These are phyloP conservation scores for Drosophila buzzatii DNA, from an alignment of 2,888 invertebrate species.

Conservation along the genomic window DNA sequence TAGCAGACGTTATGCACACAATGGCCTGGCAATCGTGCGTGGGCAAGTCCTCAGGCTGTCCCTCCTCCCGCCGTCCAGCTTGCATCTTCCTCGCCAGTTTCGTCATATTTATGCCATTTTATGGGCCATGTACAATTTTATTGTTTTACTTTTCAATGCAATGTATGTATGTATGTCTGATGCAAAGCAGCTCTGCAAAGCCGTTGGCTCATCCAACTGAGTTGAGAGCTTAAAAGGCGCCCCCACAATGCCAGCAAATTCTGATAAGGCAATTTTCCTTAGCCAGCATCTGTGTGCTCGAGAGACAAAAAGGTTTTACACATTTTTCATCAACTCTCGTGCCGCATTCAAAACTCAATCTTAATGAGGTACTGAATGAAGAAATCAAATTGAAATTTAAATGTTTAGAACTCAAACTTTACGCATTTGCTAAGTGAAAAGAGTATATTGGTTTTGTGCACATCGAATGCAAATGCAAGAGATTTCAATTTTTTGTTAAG, in stretches of 20 bases:
- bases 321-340: slow-evolving; percentile 2
- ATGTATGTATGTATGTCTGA: slow-evolving; percentile 35
- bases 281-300: background rate
- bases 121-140: slow-evolving; percentile 74
- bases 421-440: background rate
- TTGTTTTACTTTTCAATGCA: slow-evolving; percentile 77
- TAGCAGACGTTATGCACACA: slow-evolving; percentile 22
- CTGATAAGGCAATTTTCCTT: slow-evolving; percentile 12
- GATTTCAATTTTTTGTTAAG: too few species aligned
- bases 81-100: slow-evolving; percentile 19
- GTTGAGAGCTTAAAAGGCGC: slow-evolving; percentile 1
- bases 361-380: background rate
- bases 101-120: slow-evolving; percentile 72
- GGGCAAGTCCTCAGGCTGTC: slow-evolving; percentile 3
- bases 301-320: background rate
- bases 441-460: background rate
- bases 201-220: slow-evolving; percentile 4
- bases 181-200: slow-evolving; percentile 1
- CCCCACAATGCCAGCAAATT: slow-evolving; percentile 2
- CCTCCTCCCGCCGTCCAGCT: background rate
- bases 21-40: slow-evolving; percentile 42
- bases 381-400: background rate
- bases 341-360: background rate
- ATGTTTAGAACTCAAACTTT: background rate
- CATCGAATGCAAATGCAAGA: background rate